Base-by-base conservation (phyloP, 2,888 invertebrate genomes). In the Ophion ellenae region DNA sequence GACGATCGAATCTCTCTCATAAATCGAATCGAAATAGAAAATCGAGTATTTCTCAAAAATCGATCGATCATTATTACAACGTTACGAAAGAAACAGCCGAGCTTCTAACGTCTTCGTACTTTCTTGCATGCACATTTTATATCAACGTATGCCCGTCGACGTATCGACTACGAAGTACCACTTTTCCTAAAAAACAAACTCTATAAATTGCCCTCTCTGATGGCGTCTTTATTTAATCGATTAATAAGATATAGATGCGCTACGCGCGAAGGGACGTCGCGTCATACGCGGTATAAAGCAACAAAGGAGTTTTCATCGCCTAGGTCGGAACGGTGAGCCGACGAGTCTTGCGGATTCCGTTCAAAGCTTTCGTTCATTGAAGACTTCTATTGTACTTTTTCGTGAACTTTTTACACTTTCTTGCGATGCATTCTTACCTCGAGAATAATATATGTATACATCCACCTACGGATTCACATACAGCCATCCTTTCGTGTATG, bases 351-450 rank as follows among this genome's bases (percentile, higher is more conserved):
- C 36, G n/a, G 57, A 57, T 53, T 53, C 53, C 36, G 20, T 20
- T n/a, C 24, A 28, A 7, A 70, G 59, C 20, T 73, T 73, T 20
- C 73, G 53, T 24, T 59, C 20, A 59, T 59, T 32, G 11, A 59
- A 59, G 57, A 36, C 11, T 59, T 61, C 14, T 36, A 74, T 74
- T 74, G 74, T 61, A 24, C 74, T 24, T 24, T 24, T 11, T 24
- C 59, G 17, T 14, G 40, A 10, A 69, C 20, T n/a, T 40, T 63
- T 40, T 17, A 45, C 40, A 61, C 59, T 59, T 2, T 53, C 40
- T 24, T 7, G 24, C 14, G 40, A 61, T 61, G 61, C 14, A 45
- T 74, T 74, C 40, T 45, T 28, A 20, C 40, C 20, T 63, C 74
- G 32, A 40, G 24, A 59, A 28, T 24, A 9, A 59, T 73, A 73